Evolutionary conservation across 2,113 vertebrate genomes (phyloP), one percentile per base, ranked within the genome.

Genomic region (Carlito syrichta): DNA sequence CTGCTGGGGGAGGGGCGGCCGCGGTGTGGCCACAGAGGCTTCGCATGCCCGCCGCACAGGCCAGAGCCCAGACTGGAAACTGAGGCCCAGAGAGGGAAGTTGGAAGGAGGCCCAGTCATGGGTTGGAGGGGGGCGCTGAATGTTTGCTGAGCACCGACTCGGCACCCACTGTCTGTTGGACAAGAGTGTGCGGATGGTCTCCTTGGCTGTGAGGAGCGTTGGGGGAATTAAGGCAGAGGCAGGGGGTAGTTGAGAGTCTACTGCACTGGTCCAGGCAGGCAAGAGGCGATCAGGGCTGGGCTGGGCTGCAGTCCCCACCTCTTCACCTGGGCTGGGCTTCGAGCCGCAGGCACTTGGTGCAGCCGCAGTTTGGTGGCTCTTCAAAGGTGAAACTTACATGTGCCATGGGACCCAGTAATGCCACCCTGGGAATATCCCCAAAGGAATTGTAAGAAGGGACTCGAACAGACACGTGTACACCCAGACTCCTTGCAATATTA

Each of bases 401-500:
- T 50, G 7, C 35, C 66, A 11, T 19, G 0, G 0, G n/a, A 27
- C 73, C 54, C 27, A 3, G 17, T 6, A 25, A 1, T 20, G 35
- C 52, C 52, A 8, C 32, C 60, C 60, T 23, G 20, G 60, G 50
- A 5, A 2, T 11, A 1, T 23, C 7, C 38, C 40, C 60, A 14
- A 8, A 50, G 38, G 12, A 11, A 2, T 8, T 2, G 2, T 27
- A 5, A 45, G 17, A n/a, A 25, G 56, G 25, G 63, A 6, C 35
- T 62, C 12, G 25, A 0, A 19, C 25, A 5, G 76, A 60, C 8
- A 22, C 16, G 19, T 14, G 13, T 8, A 17, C 30, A n/a, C 8
- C 60, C 2, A 0, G 20, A 13, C 32, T 63, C 16, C 7, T 2
- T 48, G 60, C 5, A 6, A 11, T 1, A 0, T 32, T 5, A 0